Evolutionary conservation across 2,888 invertebrate species (phyloP), one percentile per base, ranked within the genome.

Genomic region (Pinctada fucata): DNA sequence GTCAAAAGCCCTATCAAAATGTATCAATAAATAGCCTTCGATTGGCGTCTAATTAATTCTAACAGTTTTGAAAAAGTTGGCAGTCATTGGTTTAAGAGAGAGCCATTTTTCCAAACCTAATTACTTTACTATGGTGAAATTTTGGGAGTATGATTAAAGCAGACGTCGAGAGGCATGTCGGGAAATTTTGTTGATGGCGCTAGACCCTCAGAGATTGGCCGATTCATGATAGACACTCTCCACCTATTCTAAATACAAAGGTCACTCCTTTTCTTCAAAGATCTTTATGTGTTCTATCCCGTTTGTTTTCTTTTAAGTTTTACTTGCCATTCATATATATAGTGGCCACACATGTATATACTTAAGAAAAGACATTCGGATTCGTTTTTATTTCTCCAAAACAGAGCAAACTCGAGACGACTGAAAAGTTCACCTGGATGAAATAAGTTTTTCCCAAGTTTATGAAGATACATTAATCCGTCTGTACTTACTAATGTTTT

Each of bases 21-120:
- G 66, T 16, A 71, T 70, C 79, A 66, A 75, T 71, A 75, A 71
- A 79, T 71, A 69, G 63, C 65, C 16, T 45, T 70, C 58, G 52
- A 79, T 79, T 71, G 67, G 31, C 66, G 51, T n/a, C 63, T 87
- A 87, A 87, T 87, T 85, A 85, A 85, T 87, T 84, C 83, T 81
- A 82, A 80, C 80, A 84, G 73, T 84, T 83, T 83, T 79, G 85
- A n/a, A n/a, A 84, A 78, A 78, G 80, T 80, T 82, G 82, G 76
- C 81, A 82, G 81, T 82, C 83, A 83, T 84, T 84, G 84, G 82
- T 79, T 83, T 83, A 83, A 81, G 84, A 52, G 6, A 5, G 58
- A 8, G 6, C 10, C 58, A 52, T 52, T 52, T 52, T 83, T 83
- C 87, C 84, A 78, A 85, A 85, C 85, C 83, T 79, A 82, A 82